Percentiles rank a stretch among this genome's conserved stretches.
Evolutionary conservation across 2,797 vertebrate species (phyloP).

Genomic region (Pangasius mekongensis): DNA sequence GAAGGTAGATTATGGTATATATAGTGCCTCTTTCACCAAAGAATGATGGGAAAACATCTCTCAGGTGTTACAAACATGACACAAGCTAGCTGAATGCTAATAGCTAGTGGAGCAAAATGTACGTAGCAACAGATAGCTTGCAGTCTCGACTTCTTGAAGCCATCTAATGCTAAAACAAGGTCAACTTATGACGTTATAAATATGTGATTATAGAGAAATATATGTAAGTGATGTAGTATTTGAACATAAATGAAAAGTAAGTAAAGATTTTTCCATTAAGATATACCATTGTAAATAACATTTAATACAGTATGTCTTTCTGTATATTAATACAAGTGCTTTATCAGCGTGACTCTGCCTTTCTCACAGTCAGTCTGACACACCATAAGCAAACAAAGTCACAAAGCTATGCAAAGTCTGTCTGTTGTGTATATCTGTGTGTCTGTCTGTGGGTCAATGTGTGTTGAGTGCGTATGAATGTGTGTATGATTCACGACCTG

Average conservation of each 20-base stretch:
- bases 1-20: neutral
- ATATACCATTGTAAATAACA: neutral
- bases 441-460: conserved; percentile 2
- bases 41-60: neutral
- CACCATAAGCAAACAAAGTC: conserved; percentile 12
- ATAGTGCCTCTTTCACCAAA: neutral
- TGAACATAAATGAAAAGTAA: neutral
- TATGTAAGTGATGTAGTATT: neutral
- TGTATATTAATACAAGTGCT: neutral
- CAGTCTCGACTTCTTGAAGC: neutral
- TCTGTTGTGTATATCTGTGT: conserved; percentile 34
- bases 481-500: conserved; percentile 54
- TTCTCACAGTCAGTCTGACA: neutral
- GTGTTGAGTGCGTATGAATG: conserved; percentile 34
- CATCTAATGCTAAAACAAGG: neutral
- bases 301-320: neutral
- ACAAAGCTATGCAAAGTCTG: conserved; percentile 31
- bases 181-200: neutral
- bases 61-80: neutral
- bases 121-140: neutral
- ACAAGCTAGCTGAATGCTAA: neutral
- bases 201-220: neutral
- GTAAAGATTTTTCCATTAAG: neutral
- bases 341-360: neutral
- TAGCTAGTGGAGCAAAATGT: neutral